These are phyloP conservation scores for Oostethus manadensis DNA, from an alignment of 2,113 vertebrate species.

Conservation along the genomic window DNA sequence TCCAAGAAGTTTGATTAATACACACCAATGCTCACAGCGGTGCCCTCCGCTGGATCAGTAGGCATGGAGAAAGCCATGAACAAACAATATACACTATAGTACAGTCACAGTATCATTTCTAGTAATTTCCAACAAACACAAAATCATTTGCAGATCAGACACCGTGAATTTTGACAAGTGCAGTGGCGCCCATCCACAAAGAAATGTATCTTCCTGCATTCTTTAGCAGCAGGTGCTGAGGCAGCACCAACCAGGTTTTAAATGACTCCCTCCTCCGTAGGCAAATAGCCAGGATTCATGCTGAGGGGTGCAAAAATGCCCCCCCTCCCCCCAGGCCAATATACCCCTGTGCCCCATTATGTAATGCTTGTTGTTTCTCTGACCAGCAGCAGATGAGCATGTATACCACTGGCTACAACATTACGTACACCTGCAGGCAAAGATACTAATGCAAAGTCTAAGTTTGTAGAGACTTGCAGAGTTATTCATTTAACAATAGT, in stretches of 20 bases:
- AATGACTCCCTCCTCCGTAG: constrained; percentile 33
- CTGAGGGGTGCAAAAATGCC: constrained; percentile 6
- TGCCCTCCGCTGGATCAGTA: constrained; percentile 21
- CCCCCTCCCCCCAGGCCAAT: background rate
- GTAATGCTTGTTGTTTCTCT: constrained; percentile 1
- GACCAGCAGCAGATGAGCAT: background rate
- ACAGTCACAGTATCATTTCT: too few species aligned
- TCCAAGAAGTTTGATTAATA: constrained; percentile 59
- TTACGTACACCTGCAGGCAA: background rate
- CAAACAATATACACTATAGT: background rate
- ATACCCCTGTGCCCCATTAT: background rate
- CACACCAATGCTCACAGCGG: constrained; percentile 34
- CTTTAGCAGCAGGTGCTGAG: constrained; percentile 41
- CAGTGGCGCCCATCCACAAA: constrained; percentile 50
- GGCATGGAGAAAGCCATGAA: background rate
- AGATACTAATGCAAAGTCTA: too few species aligned
- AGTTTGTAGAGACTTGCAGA: too few species aligned
- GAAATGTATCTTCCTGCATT: constrained; percentile 26
- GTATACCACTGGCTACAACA: background rate
- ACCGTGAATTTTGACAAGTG: constrained; percentile 47
- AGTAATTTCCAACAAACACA: too few species aligned
- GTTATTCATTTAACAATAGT: too few species aligned
- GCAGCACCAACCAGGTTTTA: constrained; percentile 44
- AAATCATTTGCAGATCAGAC: background rate
- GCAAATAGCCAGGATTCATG: constrained; percentile 24